Base-by-base conservation (phyloP, 1,140 invertebrate species). In the Alviniconcha marisindica region DNA sequence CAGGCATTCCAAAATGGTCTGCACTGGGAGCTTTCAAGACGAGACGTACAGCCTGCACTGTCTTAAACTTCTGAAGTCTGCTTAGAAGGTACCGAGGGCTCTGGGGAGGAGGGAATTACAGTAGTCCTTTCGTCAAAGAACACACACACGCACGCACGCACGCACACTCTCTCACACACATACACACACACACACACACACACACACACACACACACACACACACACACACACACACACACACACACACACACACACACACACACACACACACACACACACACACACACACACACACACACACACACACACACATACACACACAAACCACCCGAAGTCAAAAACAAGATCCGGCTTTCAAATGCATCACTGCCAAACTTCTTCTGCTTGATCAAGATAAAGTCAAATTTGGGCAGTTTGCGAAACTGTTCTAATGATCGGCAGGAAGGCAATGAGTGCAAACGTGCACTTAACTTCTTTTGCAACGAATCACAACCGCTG, bases 251-350 rank as follows among this genome's bases (percentile, higher is more conserved):
- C 60, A 31, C 60, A n/a, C 28, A 66, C 60, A 21, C 66, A 36
- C 31, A 21, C 66, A 10, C 66, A 21, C 66, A 36, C 66, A 33
- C 66, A 28, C 66, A 33, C 66, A 38, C 66, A 24, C 66, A 38
- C 66, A 24, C 66, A 71, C 66, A 40, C 66, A 71, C 66, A 71
- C 66, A 71, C 66, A 71, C 66, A 71, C 66, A 33, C 66, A 71
- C 66, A 33, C 66, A 33, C 66, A 71, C 66, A 33, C 66, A 18
- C 56, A 18, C 56, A 18, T n/a, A 18, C 4, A 18, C 56, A 0
- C 56, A 18, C 24, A 18, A 18, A 18, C 56, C 56, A 60, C 56
- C 21, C 4, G 28, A 18, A 60, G 21, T n/a, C 56, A 60, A 18
- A 60, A 18, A 71, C 66, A 71, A n/a, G n/a, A n/a, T n/a, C n/a